Evolutionary conservation across 92 coral and sea anemone species (phyloP).

Genomic region (Anthopleura xanthogrammica): DNA sequence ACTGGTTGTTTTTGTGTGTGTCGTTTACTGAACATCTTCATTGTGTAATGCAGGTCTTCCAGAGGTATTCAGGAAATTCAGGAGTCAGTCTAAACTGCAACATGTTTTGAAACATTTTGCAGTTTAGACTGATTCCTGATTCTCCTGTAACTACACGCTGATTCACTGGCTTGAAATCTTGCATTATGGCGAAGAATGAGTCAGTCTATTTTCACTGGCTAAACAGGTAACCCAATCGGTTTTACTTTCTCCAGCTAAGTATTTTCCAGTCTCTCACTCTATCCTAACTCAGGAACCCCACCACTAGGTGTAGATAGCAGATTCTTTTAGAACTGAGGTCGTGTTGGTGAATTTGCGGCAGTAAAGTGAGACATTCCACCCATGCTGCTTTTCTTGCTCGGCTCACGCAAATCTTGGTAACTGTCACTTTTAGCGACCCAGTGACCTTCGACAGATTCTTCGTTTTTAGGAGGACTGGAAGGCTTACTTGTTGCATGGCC

Average conservation of each 20-base stretch:
- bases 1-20: no score
- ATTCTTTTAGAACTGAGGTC: constrained; percentile 55
- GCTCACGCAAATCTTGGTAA: neutral
- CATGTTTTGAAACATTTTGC: no score
- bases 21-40: no score
- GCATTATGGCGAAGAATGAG: neutral
- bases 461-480: neutral
- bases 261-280: no score
- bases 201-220: neutral
- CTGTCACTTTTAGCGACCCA: neutral
- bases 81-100: no score
- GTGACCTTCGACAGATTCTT: constrained; percentile 13
- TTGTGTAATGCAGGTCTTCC: no score
- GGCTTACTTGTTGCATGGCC: neutral
- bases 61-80: no score
- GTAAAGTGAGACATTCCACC: constrained; percentile 67
- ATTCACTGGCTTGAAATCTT: neutral
- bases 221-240: no score
- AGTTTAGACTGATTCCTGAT: no score
- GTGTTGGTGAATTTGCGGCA: constrained; percentile 84
- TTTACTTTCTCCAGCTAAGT: no score
- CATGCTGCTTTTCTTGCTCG: neutral
- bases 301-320: no score
- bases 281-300: constrained; percentile 1
- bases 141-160: neutral